Conservation (phyloP, 1,140 invertebrate species). For the Nephotettix cincticeps region DNA sequence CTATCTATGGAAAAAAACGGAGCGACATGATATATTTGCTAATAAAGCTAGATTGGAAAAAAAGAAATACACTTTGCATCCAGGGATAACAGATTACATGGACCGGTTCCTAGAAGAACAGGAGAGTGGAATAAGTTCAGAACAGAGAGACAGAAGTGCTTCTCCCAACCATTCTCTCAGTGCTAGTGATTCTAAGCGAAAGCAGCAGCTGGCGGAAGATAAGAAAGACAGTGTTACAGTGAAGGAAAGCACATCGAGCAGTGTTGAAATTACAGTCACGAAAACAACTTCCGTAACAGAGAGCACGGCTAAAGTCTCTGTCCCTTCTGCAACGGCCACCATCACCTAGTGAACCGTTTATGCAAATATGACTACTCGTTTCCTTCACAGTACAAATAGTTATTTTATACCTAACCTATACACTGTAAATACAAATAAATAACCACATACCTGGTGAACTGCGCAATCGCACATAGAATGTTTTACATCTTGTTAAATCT, state of each 20-base stretch:
- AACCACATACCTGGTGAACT: too few relatives aligned
- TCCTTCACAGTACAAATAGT: slow-evolving; percentile 4
- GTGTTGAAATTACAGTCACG: slow-evolving; percentile 8
- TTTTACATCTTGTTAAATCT: too few relatives aligned
- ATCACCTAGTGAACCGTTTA: not conserved
- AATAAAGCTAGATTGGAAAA: slow-evolving; percentile 82
- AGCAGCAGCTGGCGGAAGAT: slow-evolving; percentile 45
- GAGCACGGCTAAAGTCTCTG: not conserved
- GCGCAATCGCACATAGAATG: too few relatives aligned
- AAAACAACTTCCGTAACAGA: not conserved
- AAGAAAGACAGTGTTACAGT: slow-evolving; percentile 9
- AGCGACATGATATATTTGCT: slow-evolving; percentile 88
- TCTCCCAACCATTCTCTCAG: slow-evolving; percentile 62
- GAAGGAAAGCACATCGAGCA: not conserved
- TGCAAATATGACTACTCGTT: slow-evolving; percentile 10
- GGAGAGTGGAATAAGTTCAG: slow-evolving; percentile 50
- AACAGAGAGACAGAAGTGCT: slow-evolving; percentile 36
- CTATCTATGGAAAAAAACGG: slow-evolving; percentile 99
- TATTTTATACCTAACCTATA: too few relatives aligned
- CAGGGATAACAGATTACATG: slow-evolving; percentile 84
- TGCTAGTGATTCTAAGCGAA: slow-evolving; percentile 61
- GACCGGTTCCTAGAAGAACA: slow-evolving; percentile 82
- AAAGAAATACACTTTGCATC: slow-evolving; percentile 84
- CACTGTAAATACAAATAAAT: too few relatives aligned
- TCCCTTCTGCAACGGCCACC: not conserved